Conservation (phyloP, 2,113 vertebrate species). For the Struthidea cinerea region DNA sequence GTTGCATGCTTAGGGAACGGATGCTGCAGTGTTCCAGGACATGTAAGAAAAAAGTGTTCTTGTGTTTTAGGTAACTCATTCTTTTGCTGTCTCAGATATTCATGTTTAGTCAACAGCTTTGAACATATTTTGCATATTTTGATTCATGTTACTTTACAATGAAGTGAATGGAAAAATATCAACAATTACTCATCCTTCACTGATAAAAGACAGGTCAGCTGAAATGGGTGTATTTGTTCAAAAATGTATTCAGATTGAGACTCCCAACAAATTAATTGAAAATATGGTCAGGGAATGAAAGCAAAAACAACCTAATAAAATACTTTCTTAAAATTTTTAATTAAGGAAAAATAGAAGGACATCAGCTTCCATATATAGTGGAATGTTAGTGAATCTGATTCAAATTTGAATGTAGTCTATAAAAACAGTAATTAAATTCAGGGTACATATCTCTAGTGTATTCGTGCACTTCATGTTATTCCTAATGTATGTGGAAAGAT, state of each 20-base stretch:
- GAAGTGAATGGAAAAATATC: background rate
- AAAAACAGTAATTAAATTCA: background rate
- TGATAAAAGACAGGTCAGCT: background rate
- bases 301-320: background rate
- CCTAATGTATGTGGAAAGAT: constrained; percentile 52
- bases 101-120: background rate
- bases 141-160: background rate
- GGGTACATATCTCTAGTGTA: background rate
- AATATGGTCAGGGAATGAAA: background rate
- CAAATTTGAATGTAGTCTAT: background rate
- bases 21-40: background rate
- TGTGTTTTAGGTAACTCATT: background rate
- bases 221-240: background rate
- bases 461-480: constrained; percentile 25
- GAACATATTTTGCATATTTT: background rate
- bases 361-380: background rate
- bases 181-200: background rate
- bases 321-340: constrained; percentile 1
- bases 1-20: background rate
- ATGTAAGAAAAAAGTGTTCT: background rate
- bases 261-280: background rate
- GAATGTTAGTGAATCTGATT: constrained; percentile 21
- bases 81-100: background rate
- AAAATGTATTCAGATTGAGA: background rate
- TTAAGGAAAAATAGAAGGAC: constrained; percentile 18